These are phyloP conservation scores for Aptenodytes forsteri DNA, from an alignment of 2,113 vertebrate genomes.

Conservation along the genomic window DNA sequence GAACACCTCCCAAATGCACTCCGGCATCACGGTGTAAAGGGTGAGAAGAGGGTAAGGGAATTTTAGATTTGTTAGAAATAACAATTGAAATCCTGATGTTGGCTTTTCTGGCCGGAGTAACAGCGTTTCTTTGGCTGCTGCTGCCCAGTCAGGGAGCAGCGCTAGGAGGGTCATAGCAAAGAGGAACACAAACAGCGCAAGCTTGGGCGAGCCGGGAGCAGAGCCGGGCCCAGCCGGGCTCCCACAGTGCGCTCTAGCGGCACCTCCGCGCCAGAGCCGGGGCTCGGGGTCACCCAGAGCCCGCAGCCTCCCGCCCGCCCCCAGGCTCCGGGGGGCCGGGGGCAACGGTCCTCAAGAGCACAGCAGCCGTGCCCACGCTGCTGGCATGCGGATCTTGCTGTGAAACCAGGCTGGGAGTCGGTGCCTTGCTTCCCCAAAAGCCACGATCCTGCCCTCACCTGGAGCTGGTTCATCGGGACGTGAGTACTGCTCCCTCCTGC, in stretches of 20 bases:
- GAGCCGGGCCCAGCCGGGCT: background rate
- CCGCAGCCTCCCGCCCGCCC: no score
- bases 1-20: background rate
- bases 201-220: no score
- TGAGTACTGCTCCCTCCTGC: background rate
- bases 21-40: accelerated
- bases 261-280: background rate
- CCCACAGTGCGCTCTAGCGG: background rate
- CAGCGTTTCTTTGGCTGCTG: background rate
- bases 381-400: accelerated
- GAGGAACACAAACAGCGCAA: background rate
- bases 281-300: no score
- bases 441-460: background rate
- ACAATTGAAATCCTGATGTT: background rate
- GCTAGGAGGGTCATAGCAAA: no score
- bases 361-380: accelerated
- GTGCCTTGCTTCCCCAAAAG: background rate
- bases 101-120: background rate
- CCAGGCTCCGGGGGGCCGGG: no score
- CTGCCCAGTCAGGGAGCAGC: background rate
- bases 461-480: background rate
- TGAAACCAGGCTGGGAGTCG: background rate
- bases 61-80: background rate
- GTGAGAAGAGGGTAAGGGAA: no score
- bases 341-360: accelerated